Evolutionary conservation across 2,113 vertebrate species (phyloP).

Genomic region (Apteryx owenii): DNA sequence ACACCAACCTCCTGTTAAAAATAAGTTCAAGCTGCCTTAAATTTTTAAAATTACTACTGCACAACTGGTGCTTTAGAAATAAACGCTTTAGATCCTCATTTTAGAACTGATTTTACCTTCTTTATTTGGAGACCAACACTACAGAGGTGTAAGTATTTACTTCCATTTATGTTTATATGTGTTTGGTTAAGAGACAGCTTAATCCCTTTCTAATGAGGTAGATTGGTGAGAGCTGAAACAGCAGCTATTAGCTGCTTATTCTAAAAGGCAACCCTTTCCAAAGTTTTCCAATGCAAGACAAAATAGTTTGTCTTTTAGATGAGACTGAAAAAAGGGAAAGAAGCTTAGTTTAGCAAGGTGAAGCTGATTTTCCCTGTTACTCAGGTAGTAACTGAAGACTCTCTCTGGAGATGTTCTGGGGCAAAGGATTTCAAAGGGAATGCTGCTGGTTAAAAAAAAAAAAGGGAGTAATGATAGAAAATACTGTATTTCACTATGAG

Average conservation of each 20-base stretch:
- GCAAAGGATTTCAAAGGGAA: background rate
- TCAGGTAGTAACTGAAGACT: background rate
- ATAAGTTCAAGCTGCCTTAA: slow-evolving; percentile 21
- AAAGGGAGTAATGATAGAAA: background rate
- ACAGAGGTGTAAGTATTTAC: background rate
- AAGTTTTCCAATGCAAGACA: background rate
- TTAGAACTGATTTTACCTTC: background rate
- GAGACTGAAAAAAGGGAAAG: background rate
- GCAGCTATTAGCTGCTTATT: background rate
- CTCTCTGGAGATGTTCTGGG: background rate
- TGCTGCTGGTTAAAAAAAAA: background rate
- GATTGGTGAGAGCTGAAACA: background rate
- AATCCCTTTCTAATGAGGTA: background rate
- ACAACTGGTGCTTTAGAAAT: slow-evolving; percentile 15
- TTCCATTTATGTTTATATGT: background rate
- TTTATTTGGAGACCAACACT: background rate
- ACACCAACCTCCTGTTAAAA: slow-evolving; percentile 30
- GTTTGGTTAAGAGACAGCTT: slow-evolving; percentile 32
- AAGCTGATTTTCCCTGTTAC: background rate
- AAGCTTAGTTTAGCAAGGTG: background rate
- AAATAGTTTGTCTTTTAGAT: background rate
- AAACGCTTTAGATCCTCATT: background rate
- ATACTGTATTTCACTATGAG: background rate
- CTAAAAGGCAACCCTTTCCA: background rate
- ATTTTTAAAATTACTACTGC: slow-evolving; percentile 2